Conservation (phyloP, 2,113 vertebrate genomes). For the Corvus hawaiiensis region DNA sequence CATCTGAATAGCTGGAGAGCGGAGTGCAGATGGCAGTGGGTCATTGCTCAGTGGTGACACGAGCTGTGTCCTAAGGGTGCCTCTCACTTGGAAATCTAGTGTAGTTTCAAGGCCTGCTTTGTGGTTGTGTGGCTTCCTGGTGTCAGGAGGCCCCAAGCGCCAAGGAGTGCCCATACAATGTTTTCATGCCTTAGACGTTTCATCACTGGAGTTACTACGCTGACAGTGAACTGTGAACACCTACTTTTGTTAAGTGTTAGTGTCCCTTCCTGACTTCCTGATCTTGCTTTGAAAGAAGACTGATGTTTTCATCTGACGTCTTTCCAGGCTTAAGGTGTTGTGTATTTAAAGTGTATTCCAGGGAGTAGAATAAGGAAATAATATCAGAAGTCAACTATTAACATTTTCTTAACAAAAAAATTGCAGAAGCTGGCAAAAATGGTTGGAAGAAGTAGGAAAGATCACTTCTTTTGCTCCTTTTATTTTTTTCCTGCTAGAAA, state of each 20-base stretch:
- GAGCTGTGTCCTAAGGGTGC: background rate
- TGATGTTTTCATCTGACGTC: background rate
- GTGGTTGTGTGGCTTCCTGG: background rate
- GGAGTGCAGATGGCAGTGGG: background rate
- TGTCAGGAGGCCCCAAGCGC: background rate
- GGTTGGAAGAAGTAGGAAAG: background rate
- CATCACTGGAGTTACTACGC: background rate
- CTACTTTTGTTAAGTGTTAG: background rate
- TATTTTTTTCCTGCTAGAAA: background rate
- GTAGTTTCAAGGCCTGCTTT: background rate
- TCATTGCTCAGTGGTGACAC: background rate
- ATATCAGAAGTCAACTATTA: background rate
- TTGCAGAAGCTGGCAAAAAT: background rate
- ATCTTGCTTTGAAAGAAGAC: background rate
- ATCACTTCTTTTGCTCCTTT: background rate
- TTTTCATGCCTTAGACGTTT: background rate
- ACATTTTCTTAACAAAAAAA: background rate
- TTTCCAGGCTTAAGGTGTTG: background rate
- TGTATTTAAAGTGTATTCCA: background rate
- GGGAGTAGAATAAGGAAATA: background rate
- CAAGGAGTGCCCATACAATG: background rate
- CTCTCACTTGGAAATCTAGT: background rate
- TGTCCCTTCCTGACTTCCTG: background rate
- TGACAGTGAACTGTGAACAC: background rate
- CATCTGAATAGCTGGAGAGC: rapidly evolving